A percentile compares a stretch with the other conserved stretches of the same genome.
phyloP scores from a whole-genome alignment of 1,140 invertebrate species.

The Ceratoteleas bidentatus region DNA sequence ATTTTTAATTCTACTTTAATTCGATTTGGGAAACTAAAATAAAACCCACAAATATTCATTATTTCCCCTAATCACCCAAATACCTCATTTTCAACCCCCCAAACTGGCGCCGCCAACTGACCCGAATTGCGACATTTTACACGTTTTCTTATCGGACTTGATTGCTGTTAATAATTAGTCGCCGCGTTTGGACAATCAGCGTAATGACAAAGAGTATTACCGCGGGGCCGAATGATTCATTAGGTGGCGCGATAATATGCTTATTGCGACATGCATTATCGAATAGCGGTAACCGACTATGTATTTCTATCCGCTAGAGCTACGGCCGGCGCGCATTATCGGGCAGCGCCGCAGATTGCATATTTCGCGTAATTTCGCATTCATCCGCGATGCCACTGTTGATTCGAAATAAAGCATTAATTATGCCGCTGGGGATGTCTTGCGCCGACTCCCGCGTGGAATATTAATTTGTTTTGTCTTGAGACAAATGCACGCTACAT shows the following conservation, averaged over 20 bases:
- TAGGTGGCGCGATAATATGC: slow-evolving; percentile 36
- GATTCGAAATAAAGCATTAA: slow-evolving; percentile 33
- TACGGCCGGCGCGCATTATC: slow-evolving; percentile 18
- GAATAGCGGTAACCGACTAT: slow-evolving; percentile 27
- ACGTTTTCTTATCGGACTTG: background rate
- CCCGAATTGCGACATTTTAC: background rate
- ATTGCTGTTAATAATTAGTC: slow-evolving; percentile 13
- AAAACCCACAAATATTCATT: no score
- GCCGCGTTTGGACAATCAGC: slow-evolving; percentile 10
- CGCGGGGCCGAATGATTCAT: slow-evolving; percentile 24
- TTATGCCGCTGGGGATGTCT: slow-evolving; percentile 14
- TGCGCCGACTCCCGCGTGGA: background rate
- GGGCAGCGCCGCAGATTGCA: slow-evolving; percentile 25
- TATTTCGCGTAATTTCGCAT: slow-evolving; percentile 36
- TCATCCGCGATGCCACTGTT: slow-evolving; percentile 24
- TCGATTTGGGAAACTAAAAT: no score
- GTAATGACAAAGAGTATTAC: slow-evolving; percentile 23
- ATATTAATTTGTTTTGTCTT: background rate
- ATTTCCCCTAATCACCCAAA: no score
- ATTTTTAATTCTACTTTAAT: no score
- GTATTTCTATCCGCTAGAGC: slow-evolving; percentile 20
- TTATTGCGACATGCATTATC: slow-evolving; percentile 42
- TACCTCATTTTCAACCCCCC: no score
- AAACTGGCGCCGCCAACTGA: no score
- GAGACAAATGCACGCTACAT: background rate